These are phyloP conservation scores for Cheilosia impressa DNA, from an alignment of 2,888 invertebrate genomes.

Conservation along the genomic window DNA sequence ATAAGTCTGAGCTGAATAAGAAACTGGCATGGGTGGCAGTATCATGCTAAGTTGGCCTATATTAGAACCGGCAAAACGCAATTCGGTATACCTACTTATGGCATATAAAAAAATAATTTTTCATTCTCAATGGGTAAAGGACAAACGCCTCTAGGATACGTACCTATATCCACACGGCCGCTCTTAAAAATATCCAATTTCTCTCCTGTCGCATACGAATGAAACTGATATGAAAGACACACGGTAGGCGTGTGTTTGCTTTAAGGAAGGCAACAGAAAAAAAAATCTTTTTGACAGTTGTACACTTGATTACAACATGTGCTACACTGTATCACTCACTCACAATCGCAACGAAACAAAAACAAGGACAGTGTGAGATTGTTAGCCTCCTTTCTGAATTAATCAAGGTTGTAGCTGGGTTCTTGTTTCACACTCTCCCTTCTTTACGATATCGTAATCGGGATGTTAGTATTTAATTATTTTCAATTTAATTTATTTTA, in stretches of 20 bases:
- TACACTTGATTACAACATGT: conserved; percentile 46
- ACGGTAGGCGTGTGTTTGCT: conserved; percentile 6
- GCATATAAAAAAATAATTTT: conserved; percentile 20
- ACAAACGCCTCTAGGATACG: conserved; percentile 58
- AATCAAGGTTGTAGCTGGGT: conserved; percentile 45
- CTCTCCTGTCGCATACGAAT: conserved; percentile 30
- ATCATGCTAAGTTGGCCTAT: conserved; percentile 33
- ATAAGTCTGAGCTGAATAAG: conserved; percentile 35
- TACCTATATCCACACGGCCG: conserved; percentile 57
- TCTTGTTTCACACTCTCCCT: not conserved
- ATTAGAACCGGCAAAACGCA: conserved; percentile 4
- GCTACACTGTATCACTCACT: conserved; percentile 37
- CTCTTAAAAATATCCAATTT: conserved; percentile 56
- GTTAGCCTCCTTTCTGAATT: conserved; percentile 38
- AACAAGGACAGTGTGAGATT: conserved; percentile 35
- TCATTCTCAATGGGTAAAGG: conserved; percentile 21
- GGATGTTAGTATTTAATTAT: not conserved
- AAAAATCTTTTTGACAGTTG: conserved; percentile 28
- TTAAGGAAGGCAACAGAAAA: not conserved
- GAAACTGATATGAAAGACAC: conserved; percentile 16
- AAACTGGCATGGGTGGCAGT: conserved; percentile 12
- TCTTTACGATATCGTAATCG: too few species aligned
- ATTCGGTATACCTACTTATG: not conserved
- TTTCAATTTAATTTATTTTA: conserved; percentile 10
- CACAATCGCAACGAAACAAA: conserved; percentile 14